These are phyloP conservation scores for Pseudomyrmex dendroicus DNA, from an alignment of 1,140 invertebrate genomes.

Conservation along the genomic window DNA sequence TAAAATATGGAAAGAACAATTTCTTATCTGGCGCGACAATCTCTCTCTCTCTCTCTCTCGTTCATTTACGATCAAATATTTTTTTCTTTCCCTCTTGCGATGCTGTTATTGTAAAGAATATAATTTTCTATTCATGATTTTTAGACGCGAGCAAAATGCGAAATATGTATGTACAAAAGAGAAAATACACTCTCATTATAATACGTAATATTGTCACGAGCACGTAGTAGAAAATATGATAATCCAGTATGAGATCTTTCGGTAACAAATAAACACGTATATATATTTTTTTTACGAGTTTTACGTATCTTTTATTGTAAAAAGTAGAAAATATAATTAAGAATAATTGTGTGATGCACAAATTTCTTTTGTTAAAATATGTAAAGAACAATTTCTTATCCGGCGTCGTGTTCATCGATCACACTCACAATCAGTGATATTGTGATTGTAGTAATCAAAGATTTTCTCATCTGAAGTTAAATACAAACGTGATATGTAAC, in stretches of 20 bases:
- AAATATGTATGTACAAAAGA: background rate
- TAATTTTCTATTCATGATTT: background rate
- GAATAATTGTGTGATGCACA: background rate
- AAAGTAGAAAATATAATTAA: too few relatives aligned
- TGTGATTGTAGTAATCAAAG: background rate
- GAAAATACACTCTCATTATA: background rate
- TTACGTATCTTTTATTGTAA: background rate
- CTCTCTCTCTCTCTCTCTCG: too few relatives aligned
- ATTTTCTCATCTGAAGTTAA: background rate
- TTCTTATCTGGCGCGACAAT: background rate
- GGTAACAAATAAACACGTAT: background rate
- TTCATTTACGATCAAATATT: too few relatives aligned
- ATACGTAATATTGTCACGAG: background rate
- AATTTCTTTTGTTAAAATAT: background rate
- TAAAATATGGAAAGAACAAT: background rate
- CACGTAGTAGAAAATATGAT: slow-evolving; percentile 14
- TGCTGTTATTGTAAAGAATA: background rate
- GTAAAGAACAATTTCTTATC: background rate
- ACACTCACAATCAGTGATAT: background rate
- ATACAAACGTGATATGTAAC: background rate
- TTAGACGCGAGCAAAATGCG: background rate
- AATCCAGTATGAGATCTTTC: slow-evolving; percentile 18
- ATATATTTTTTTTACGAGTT: background rate
- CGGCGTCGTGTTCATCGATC: too few relatives aligned
- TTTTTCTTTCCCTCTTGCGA: background rate